Evolutionary conservation across 2,888 invertebrate species (phyloP).

Genomic region (Norana najaformis): DNA sequence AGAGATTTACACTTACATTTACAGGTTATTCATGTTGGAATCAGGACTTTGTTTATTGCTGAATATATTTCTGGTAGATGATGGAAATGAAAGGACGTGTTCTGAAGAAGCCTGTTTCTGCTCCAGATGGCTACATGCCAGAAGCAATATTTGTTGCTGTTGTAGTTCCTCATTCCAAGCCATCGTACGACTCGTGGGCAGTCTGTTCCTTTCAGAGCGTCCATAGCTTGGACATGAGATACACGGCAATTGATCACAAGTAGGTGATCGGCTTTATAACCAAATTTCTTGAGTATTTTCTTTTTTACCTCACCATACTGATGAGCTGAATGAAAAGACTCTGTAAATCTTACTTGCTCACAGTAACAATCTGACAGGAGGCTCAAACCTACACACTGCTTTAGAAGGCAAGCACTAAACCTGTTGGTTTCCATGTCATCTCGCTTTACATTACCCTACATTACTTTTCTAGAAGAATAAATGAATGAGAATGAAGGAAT

Average conservation of each 20-base stretch:
- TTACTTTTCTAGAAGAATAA: no score
- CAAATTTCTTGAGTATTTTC: background rate
- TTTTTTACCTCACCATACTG: background rate
- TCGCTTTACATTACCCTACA: no score
- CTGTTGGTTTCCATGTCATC: no score
- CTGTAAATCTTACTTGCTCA: no score
- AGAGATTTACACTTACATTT: background rate
- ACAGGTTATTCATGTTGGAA: background rate
- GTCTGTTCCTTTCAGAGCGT: conserved; percentile 25
- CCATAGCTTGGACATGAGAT: conserved; percentile 34
- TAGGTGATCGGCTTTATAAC: conserved; percentile 21
- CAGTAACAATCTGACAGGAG: background rate
- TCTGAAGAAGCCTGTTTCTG: background rate
- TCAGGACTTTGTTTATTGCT: background rate
- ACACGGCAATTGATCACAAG: conserved; percentile 30
- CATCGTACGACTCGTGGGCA: background rate
- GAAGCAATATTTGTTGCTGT: background rate
- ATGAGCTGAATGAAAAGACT: background rate
- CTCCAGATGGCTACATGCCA: background rate
- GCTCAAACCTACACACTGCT: background rate
- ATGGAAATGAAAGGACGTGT: background rate
- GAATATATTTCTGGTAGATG: background rate
- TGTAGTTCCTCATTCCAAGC: background rate
- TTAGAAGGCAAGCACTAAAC: background rate
- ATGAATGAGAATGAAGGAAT: no score